Evolutionary conservation across 1,140 invertebrate genomes (phyloP), one percentile per base, ranked within the genome.

Genomic region (Marisa cornuarietis): DNA sequence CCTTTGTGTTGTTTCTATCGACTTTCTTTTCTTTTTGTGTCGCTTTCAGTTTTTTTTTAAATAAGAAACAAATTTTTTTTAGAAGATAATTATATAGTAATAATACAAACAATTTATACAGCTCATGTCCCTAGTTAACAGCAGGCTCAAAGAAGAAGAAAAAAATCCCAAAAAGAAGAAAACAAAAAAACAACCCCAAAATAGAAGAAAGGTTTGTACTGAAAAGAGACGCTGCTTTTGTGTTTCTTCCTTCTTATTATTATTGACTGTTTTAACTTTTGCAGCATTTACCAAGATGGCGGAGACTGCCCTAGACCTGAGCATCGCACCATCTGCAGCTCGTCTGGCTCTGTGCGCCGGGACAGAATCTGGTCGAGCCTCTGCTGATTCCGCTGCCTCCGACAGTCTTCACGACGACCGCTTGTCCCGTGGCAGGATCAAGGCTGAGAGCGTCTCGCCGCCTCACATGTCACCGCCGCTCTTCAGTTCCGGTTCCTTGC

Each of bases 281-380:
- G 69, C 65, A 61, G n/a, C 52, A 31, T 51, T 58, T 63, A 42
- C 73, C 65, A 79, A 82, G 13, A 87, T 88, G 85, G 81, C 84
- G 66, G 87, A 88, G 18, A 83, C 83, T 49, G 87, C 85, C 24
- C 75, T 88, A 42, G 87, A 88, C 79, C 80, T 88, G 68, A 81
- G 80, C 65, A 63, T 81, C 66, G 26, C 26, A 65, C 51, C 20
- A 0, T 31, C 22, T 18, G 16, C 78, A 10, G 52, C 78, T 18
- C 77, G 62, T 51, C 26, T 62, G 54, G 51, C 73, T 22, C 74
- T 76, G 18, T 66, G 62, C 31, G 22, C 71, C 24, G 79, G 76
- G n/a, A 82, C 68, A 73, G 80, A 81, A 24, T 81, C 74, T 62
- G 77, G 58, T 58, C 79, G 80, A 9, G 58, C 79, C 58, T 71